Evolutionary conservation across 2,888 invertebrate species (phyloP).

Genomic region (Harpagoxenus sublaevis): DNA sequence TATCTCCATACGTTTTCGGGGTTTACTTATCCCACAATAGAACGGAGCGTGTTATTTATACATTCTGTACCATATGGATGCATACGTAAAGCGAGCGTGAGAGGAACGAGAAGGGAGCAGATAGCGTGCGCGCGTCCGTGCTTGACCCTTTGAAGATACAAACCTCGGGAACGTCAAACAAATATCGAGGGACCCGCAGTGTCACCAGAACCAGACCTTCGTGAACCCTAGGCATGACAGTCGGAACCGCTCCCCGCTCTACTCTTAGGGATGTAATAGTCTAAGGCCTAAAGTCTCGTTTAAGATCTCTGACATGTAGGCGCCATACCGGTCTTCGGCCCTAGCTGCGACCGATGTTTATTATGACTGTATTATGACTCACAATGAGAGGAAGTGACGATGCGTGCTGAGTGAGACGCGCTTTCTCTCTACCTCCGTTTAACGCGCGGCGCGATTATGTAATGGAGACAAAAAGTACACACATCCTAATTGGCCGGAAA

Average conservation of each 20-base stretch:
- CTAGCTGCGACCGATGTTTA: conserved; percentile 36
- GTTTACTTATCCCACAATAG: conserved; percentile 81
- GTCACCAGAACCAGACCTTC: conserved; percentile 49
- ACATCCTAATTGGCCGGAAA: conserved; percentile 20
- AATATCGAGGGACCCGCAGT: conserved; percentile 57
- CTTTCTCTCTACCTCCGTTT: neutral
- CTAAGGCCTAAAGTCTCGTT: conserved; percentile 52
- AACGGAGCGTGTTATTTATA: conserved; percentile 81
- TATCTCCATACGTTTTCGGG: conserved; percentile 46
- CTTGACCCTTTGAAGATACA: conserved; percentile 80
- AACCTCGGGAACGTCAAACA: conserved; percentile 77
- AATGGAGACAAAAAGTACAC: conserved; percentile 7
- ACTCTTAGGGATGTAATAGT: conserved; percentile 64
- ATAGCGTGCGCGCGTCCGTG: conserved; percentile 60
- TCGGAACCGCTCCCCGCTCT: conserved; percentile 56
- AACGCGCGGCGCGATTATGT: neutral
- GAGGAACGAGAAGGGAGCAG: conserved; percentile 41
- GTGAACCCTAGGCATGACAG: conserved; percentile 71
- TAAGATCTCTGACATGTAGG: conserved; percentile 68
- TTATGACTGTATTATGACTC: conserved; percentile 60
- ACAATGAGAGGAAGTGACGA: conserved; percentile 54
- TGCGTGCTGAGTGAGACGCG: conserved; percentile 54
- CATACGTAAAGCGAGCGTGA: conserved; percentile 70
- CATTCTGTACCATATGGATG: conserved; percentile 79
- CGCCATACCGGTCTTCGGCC: conserved; percentile 58